Evolutionary conservation across 2,113 vertebrate genomes (phyloP).

Genomic region (Rynchops niger): DNA sequence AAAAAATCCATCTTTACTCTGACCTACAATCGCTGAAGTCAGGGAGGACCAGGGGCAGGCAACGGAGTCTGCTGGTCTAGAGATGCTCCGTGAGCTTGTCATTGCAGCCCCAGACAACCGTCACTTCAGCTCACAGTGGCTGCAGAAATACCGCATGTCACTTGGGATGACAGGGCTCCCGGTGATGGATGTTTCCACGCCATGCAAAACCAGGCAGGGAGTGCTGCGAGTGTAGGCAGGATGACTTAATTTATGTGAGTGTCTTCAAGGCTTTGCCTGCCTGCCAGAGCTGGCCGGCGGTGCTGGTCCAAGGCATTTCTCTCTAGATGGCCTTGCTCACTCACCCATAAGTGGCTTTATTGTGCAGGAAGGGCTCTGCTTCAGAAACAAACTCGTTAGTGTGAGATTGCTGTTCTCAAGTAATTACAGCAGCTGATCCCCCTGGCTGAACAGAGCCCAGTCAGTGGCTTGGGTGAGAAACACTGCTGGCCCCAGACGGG

Average conservation of each 20-base stretch:
- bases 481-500: background rate
- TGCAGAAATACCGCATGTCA: background rate
- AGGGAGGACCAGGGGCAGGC: background rate
- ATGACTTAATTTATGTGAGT: conserved; percentile 3
- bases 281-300: fast-evolving
- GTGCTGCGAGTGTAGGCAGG: background rate
- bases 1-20: background rate
- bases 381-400: fast-evolving
- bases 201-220: background rate
- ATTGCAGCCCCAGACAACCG: background rate
- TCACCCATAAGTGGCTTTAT: background rate
- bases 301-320: background rate
- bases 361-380: background rate
- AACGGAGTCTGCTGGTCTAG: background rate
- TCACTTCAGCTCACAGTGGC: conserved; percentile 4
- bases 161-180: background rate
- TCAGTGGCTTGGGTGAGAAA: background rate
- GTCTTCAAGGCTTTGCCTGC: background rate
- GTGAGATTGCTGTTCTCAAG: background rate
- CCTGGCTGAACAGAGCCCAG: background rate
- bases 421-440: background rate
- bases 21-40: background rate
- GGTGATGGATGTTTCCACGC: background rate
- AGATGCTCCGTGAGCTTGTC: background rate
- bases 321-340: background rate